Evolutionary conservation across 2,797 vertebrate genomes (phyloP).

Genomic region (Coregonus sp.): DNA sequence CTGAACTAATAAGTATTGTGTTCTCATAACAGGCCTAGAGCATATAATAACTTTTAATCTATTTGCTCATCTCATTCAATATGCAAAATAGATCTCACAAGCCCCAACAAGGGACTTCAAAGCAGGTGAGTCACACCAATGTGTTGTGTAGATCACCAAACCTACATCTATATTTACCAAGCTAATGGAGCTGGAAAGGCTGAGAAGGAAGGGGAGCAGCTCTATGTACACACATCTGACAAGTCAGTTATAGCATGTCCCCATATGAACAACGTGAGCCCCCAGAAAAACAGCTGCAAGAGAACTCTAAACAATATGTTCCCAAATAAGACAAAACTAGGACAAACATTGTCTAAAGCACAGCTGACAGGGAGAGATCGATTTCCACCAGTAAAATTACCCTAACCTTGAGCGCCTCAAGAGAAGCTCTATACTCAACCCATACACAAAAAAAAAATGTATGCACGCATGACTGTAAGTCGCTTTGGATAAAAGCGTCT

Average conservation of each 20-base stretch:
- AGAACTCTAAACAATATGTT: background rate
- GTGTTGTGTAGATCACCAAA: background rate
- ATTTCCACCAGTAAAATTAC: background rate
- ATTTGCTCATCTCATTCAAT: background rate
- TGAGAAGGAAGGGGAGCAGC: background rate
- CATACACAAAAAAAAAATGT: no score
- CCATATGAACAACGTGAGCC: background rate
- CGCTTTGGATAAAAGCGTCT: no score
- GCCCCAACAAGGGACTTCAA: conserved; percentile 12
- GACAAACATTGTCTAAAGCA: background rate
- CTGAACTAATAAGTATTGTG: conserved; percentile 12
- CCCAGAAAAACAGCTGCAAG: background rate
- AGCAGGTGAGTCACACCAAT: background rate
- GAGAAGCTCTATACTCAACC: background rate
- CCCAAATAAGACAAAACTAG: background rate
- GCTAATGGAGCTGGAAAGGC: background rate
- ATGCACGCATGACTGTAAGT: no score
- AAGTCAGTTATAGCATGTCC: background rate
- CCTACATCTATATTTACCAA: background rate
- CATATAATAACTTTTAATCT: background rate
- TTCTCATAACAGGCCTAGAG: background rate
- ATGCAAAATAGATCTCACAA: background rate
- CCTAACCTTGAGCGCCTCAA: background rate
- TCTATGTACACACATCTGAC: background rate
- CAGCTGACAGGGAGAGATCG: background rate